Percentiles rank a stretch among this genome's conserved stretches.
Conservation (phyloP, 2,797 vertebrate genomes). For the Trachops cirrhosus region DNA sequence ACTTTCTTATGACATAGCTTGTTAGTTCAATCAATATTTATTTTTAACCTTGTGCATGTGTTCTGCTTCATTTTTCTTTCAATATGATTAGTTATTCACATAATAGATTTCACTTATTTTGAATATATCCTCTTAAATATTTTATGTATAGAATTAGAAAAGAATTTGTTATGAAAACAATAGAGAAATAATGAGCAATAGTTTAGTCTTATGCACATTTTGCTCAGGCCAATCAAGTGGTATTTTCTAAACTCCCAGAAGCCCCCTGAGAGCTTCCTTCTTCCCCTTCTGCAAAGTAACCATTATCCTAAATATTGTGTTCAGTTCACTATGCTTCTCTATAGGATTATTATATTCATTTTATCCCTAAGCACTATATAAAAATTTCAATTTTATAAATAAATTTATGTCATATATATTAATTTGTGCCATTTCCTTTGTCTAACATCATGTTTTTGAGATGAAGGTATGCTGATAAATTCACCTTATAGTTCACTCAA, state of each 20-base stretch:
- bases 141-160: background rate
- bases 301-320: background rate
- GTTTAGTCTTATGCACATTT: background rate
- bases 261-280: background rate
- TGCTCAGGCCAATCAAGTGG: background rate
- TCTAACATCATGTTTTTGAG: background rate
- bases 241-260: background rate
- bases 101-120: background rate
- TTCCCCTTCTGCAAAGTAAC: background rate
- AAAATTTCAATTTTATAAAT: background rate
- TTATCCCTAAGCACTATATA: background rate
- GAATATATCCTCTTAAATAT: background rate
- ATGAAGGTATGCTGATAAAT: background rate
- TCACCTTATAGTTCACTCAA: background rate
- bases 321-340: background rate
- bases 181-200: background rate
- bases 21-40: background rate
- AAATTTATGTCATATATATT: background rate
- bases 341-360: background rate
- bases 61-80: background rate
- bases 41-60: background rate
- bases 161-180: background rate
- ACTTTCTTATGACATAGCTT: background rate
- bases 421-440: background rate
- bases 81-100: background rate